Base-by-base conservation (phyloP, 2,888 invertebrate species). In the Andrena bucephala region DNA sequence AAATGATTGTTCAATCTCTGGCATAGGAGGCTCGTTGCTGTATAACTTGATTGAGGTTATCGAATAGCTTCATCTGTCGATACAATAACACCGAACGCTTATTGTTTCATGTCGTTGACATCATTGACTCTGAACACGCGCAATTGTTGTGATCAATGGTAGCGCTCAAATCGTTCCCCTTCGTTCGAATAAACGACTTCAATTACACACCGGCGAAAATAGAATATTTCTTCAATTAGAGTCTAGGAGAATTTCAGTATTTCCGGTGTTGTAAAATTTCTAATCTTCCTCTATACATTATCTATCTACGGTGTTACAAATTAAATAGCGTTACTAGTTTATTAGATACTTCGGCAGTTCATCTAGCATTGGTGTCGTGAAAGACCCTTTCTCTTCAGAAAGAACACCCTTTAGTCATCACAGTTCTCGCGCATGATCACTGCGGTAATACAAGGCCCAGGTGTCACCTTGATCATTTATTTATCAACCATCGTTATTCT, bases 381-480 rank as follows among this genome's bases (percentile, higher is more conserved):
- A 10, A 24, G 27, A 13, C 27, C 24, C 7, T 57, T 57, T 42
- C 42, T 16, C 16, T 1, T 0, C 42, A 5, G 42, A 13, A 27
- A 57, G 24, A 24, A 27, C 57, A 10, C 57, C 10, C 27, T 27
- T 57, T 4, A 57, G 5, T 57, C 27, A 13, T 57, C 16, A 16
- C 8, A 2, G 13, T 42, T 31, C 2, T 29, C 10, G 24, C 13
- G 24, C 57, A 57, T 57, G 57, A 10, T 10, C 57, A 27, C 27
- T 31, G 2, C 16, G 16, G 13, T 13, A 13, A 13, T 24, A 10
- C 57, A 50, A 31, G 5, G 20, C 10, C 20, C 3, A 7, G n/a
- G 65, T 54, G 6, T 36, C 13, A 20, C n/a, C 36, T n/a, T 73
- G 27, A 8, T 54, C 33, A 57, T 36, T 72, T 72, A 65, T 72